These are phyloP conservation scores for Tethya wilhelma DNA, from an alignment of 37 sponge, comb jelly and placozoan species.

Conservation along the genomic window DNA sequence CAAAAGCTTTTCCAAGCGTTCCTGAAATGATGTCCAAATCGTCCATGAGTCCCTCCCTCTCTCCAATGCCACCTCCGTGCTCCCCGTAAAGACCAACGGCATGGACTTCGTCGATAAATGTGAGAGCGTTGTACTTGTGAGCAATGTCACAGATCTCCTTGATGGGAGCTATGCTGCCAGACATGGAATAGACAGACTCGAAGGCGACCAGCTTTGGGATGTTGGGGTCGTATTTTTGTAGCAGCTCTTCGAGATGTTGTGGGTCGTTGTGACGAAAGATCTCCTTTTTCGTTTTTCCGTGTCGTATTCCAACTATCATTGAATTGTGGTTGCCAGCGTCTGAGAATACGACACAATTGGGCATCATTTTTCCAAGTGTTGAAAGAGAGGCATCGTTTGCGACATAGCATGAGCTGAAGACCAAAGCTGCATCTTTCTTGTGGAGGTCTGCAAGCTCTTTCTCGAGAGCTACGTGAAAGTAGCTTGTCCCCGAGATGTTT, in stretches of 20 bases:
- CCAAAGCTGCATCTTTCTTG: conserved; percentile 78
- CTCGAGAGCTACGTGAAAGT: conserved; percentile 84
- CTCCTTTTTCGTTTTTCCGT: conserved; percentile 70
- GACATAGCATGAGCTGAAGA: conserved; percentile 94
- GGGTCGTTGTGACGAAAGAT: conserved; percentile 95
- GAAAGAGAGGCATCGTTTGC: conserved; percentile 93
- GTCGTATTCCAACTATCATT: conserved; percentile 89
- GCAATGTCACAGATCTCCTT: conserved; percentile 90
- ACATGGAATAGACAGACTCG: conserved; percentile 96
- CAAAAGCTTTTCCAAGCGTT: conserved; percentile 95
- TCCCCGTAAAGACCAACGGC: conserved; percentile 96
- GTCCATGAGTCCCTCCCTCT: conserved; percentile 68
- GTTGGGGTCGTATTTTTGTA: conserved; percentile 64
- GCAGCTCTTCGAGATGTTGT: conserved; percentile 79
- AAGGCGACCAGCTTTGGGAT: conserved; percentile 91
- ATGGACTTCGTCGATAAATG: conserved; percentile 97
- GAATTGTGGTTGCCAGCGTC: conserved; percentile 92
- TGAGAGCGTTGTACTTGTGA: conserved; percentile 84
- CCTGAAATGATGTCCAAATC: conserved; percentile 92
- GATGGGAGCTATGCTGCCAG: conserved; percentile 88
- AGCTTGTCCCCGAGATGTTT: conserved; percentile 92
- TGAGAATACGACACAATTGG: conserved; percentile 81
- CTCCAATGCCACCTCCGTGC: conserved; percentile 86
- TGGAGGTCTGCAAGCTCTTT: conserved; percentile 81
- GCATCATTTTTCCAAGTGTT: conserved; percentile 80